Conservation (phyloP, 2,888 invertebrate species). For the Daptonema setosum region DNA sequence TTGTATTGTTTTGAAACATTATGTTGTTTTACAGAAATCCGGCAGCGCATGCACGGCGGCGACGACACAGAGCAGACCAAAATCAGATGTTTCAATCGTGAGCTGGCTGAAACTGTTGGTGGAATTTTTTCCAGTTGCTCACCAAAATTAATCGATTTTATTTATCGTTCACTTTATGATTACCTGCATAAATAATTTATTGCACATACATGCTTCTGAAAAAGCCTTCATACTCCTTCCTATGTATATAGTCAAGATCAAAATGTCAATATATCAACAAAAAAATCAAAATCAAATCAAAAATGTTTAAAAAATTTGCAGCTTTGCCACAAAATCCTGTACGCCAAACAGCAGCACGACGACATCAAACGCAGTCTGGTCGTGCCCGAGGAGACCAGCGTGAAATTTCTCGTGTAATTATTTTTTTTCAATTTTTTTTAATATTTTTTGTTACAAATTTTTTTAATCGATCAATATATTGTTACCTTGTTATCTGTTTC, state of each 20-base stretch:
- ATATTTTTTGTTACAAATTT: no score
- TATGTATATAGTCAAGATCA: no score
- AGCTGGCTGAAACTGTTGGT: constrained; percentile 2
- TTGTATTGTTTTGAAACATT: no score
- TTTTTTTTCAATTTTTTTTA: no score
- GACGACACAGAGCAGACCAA: not conserved
- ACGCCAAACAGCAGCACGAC: constrained; percentile 22
- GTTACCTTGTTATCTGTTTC: no score
- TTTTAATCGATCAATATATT: no score
- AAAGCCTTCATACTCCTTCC: no score
- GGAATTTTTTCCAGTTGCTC: no score
- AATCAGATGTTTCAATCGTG: not conserved
- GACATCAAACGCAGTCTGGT: constrained; percentile 18
- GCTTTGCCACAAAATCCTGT: constrained; percentile 16
- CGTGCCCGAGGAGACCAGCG: constrained; percentile 10
- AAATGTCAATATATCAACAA: no score
- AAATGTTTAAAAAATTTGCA: constrained; percentile 6
- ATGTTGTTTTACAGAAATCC: not conserved
- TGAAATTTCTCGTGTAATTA: not conserved
- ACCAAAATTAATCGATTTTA: not conserved
- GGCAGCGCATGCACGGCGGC: not conserved
- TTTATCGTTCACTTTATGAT: not conserved
- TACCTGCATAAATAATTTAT: no score
- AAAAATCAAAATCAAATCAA: no score
- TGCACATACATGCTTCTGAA: no score